Evolutionary conservation across 2,888 invertebrate genomes (phyloP), one percentile per base, ranked within the genome.

Genomic region (Morpho deidamia): DNA sequence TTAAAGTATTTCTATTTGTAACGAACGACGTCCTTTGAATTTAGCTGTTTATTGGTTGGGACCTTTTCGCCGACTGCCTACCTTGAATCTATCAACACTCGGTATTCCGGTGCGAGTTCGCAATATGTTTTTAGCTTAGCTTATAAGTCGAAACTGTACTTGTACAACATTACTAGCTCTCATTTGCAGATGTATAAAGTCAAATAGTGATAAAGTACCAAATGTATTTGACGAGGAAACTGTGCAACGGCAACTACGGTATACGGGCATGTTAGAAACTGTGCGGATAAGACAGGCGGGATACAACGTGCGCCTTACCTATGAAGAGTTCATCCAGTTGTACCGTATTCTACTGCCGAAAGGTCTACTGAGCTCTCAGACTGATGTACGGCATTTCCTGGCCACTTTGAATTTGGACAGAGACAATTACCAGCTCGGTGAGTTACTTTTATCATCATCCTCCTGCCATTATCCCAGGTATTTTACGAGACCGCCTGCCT

Each of bases 211-310:
- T 64, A 98, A 98, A 91, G 94, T 96, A 60, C 94, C 98, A 0
- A 97, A 97, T 76, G 94, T 94, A 64, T 98, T 98, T 82, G 97
- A 98, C 78, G 96, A 98, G 69, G 96, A 96, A 60, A 96, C 97
- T 0, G 97, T 98, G 8, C 95, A 97, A 70, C 91, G 97, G 48
- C 91, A 91, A 61, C 89, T 99, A 55, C 91, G 98, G 8, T 99
- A 99, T 82, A 98, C 98, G 0, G 99, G 99, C 58, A 99, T 98
- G 98, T 76, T 99, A 69, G 98, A 98, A 76, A 99, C 98, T 0
- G 98, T 98, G 10, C 91, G 97, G 66, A 98, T 99, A 61, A 90
- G 98, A 47, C 96, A 97, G 74, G 97, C 98, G 1, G 98, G 98
- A 1, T 99, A 98, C 87, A 97, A 97, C 80, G 97, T 98, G 58